Evolutionary conservation across 1,140 invertebrate genomes (phyloP).

Genomic region (Aphelinus certus): DNA sequence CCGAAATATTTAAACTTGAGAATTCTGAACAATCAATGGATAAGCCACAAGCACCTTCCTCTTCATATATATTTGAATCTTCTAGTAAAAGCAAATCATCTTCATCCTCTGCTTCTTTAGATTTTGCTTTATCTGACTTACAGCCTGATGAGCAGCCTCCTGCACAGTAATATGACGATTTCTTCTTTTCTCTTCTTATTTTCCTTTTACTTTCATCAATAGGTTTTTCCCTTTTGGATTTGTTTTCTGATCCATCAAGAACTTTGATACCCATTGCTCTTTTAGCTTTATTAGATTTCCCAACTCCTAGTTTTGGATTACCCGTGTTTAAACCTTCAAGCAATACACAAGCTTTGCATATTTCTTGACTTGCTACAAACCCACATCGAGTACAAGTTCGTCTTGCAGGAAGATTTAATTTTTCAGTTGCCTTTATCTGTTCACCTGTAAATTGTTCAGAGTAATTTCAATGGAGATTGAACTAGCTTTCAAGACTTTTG

Average conservation of each 20-base stretch:
- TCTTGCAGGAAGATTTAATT: conserved; percentile 82
- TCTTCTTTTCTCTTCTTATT: conserved; percentile 23
- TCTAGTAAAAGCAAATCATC: neutral
- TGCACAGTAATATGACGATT: neutral
- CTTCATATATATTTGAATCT: neutral
- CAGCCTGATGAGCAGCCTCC: neutral
- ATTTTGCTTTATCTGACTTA: neutral
- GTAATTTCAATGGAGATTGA: neutral
- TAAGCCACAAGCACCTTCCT: neutral
- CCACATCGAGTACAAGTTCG: conserved; percentile 87
- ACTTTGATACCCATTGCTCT: conserved; percentile 55
- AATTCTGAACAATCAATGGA: neutral
- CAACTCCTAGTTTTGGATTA: conserved; percentile 85
- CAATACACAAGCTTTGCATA: conserved; percentile 97
- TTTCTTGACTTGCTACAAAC: conserved; percentile 94
- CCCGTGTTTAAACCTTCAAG: conserved; percentile 96
- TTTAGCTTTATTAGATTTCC: conserved; percentile 84
- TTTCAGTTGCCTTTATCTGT: conserved; percentile 83
- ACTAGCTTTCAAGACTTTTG: neutral
- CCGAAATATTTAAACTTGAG: neutral
- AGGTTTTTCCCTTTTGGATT: conserved; percentile 1
- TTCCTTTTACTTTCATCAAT: conserved; percentile 25
- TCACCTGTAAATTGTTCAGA: conserved; percentile 74
- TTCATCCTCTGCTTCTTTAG: neutral
- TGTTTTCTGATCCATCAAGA: conserved; percentile 35